Base-by-base conservation (phyloP, 2,797 vertebrate genomes). In the Oryzias dopingdopingensis region DNA sequence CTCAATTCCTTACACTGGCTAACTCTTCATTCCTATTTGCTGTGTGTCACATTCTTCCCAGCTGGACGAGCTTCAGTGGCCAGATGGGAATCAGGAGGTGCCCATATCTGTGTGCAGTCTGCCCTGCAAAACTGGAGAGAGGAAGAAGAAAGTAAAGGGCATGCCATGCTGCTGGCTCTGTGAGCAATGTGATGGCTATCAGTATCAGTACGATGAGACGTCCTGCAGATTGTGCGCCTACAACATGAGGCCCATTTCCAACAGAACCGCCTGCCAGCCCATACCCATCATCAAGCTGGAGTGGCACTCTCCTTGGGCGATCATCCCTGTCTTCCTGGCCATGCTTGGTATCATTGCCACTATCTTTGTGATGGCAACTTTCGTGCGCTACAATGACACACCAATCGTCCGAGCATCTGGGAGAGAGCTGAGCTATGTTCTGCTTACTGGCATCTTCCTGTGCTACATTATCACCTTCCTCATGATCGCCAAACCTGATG, bases 381-480 rank as follows among this genome's bases (percentile, higher is more conserved):
- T 99, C 72, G 87, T 99, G 64, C 93, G 96, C 46, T 95, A 98
- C 81, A 99, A 99, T 5, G 96, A 99, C 84, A 99, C 97, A 0
- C 97, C 97, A 2, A 99, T 99, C 0, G 97, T 99, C 47, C 88
- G 96, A n/a, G 97, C 97, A 0, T 98, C 95, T 0, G 97, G 97
- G 23, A 86, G 97, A 37, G 97, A 99, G 72, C 93, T 99, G 78
- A 99, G 97, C 89, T 99, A 99, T 1, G 96, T 99, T 49, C 93
- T 99, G 57, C 81, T 99, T 8, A 98, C 95, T 0, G 97, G 97
- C 52, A 99, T 99, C 72, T 99, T 99, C 69, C 92, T 99, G 5
- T 99, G 97, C 76, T 99, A 99, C 86, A 96, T 97, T 77, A 98
- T 98, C 87, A 99, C 97, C 1, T 99, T 99, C 74, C 92, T 99